Percentiles rank a stretch among this genome's conserved stretches.
phyloP scores from a whole-genome alignment of 1,140 invertebrate species.

The Battus philenor region DNA sequence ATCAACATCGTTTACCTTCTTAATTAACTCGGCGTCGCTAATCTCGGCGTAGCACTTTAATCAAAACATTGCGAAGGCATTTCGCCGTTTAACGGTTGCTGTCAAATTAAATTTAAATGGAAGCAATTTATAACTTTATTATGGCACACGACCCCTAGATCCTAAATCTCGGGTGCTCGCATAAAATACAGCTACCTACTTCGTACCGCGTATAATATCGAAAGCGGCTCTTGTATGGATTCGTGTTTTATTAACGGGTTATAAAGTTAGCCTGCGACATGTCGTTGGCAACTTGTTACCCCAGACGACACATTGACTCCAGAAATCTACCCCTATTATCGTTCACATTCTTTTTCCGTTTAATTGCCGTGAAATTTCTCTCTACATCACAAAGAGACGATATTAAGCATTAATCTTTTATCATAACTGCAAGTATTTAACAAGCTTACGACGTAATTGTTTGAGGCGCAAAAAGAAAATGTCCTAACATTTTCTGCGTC shows the following conservation, averaged over 20 bases:
- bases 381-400: constrained; percentile 25
- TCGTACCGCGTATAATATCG: constrained; percentile 47
- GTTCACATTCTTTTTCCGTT: constrained; percentile 30
- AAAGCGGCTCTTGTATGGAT: constrained; percentile 56
- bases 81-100: constrained; percentile 51
- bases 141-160: constrained; percentile 54
- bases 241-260: constrained; percentile 72
- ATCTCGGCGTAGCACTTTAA: constrained; percentile 42
- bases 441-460: no score
- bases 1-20: constrained; percentile 13
- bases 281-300: constrained; percentile 67
- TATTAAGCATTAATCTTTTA: no score
- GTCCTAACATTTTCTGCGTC: no score
- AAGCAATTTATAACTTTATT: constrained; percentile 72
- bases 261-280: constrained; percentile 65
- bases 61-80: constrained; percentile 58
- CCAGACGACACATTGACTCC: constrained; percentile 41
- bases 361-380: constrained; percentile 42
- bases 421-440: no score
- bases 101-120: constrained; percentile 74
- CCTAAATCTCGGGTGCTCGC: constrained; percentile 55
- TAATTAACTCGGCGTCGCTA: constrained; percentile 24
- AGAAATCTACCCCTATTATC: constrained; percentile 56
- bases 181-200: constrained; percentile 63
- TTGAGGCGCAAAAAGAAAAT: no score